Evolutionary conservation across 2,888 invertebrate genomes (phyloP).

Genomic region (Rutpela maculata): DNA sequence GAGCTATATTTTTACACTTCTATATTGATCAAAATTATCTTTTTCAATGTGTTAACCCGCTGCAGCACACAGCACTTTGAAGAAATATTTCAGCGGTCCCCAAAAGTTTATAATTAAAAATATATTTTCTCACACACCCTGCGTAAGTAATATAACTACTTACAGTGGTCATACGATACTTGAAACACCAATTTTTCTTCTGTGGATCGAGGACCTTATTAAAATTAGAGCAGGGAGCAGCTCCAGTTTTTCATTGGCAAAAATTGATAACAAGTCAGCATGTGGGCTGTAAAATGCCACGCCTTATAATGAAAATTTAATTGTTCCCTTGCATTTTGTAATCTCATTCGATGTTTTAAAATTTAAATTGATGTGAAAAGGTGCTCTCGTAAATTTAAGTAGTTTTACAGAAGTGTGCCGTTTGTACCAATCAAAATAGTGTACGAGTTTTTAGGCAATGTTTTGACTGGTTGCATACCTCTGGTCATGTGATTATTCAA

Average conservation of each 20-base stretch:
- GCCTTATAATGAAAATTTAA: background rate
- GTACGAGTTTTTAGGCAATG: background rate
- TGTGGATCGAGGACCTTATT: background rate
- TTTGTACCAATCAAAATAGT: too few species aligned
- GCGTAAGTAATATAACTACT: background rate
- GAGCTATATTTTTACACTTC: too few species aligned
- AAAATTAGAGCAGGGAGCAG: background rate
- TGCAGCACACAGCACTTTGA: too few species aligned
- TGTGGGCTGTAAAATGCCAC: background rate
- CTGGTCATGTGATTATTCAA: background rate
- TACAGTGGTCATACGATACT: background rate
- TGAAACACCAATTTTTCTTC: background rate
- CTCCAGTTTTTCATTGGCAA: background rate
- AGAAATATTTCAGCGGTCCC: background rate
- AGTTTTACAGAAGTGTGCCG: too few species aligned
- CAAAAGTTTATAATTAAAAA: background rate
- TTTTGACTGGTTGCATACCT: background rate
- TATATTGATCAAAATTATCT: too few species aligned
- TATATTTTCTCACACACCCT: background rate
- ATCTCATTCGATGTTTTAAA: too few species aligned
- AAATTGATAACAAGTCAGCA: background rate
- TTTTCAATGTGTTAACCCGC: too few species aligned
- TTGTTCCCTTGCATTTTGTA: background rate
- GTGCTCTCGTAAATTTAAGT: too few species aligned
- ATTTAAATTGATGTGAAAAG: too few species aligned